Evolutionary conservation across 2,113 vertebrate species (phyloP).

Genomic region (Todiramphus chloris): DNA sequence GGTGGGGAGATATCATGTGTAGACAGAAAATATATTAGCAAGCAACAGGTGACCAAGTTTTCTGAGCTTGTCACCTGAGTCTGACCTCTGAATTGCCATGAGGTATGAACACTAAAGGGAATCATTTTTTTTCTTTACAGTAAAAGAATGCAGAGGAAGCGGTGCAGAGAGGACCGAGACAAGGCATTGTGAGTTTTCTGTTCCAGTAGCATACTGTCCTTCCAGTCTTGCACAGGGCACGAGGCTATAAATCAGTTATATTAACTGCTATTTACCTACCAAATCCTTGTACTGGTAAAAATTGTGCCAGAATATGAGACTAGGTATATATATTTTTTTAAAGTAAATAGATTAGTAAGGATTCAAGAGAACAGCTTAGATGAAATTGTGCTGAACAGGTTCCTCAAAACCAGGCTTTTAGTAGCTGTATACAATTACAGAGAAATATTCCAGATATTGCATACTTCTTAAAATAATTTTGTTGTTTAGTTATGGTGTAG

Average conservation of each 20-base stretch:
- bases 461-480: conserved; percentile 57
- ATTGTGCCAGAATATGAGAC: neutral
- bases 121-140: neutral
- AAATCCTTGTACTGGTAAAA: neutral
- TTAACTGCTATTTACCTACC: neutral
- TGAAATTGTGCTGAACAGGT: neutral
- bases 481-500: conserved; percentile 35
- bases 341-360: neutral
- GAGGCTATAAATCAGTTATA: neutral
- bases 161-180: neutral
- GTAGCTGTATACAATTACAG: neutral
- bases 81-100: neutral
- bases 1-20: neutral
- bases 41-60: conserved; percentile 18
- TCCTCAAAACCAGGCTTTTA: conserved; percentile 13
- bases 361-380: neutral
- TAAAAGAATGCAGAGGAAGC: neutral
- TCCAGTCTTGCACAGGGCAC: neutral
- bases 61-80: neutral
- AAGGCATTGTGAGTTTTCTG: neutral
- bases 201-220: neutral
- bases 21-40: neutral
- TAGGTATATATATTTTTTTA: rapidly evolving
- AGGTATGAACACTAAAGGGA: neutral
- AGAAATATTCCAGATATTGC: conserved; percentile 23